Evolutionary conservation across 64 coral and sea anemone genomes (phyloP).

Genomic region (Acropora yongei): DNA sequence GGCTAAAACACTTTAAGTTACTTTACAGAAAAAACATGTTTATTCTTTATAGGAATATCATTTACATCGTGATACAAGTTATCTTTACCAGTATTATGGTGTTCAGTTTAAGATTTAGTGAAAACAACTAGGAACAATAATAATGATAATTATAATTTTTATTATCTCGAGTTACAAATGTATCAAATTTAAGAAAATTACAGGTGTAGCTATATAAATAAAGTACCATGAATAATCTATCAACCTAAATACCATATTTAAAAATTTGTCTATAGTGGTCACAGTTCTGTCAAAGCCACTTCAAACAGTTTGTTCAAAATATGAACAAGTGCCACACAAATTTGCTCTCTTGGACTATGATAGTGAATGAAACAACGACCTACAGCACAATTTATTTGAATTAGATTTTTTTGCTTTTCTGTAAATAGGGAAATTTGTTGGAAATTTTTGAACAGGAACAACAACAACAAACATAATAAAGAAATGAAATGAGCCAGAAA

Average conservation of each 20-base stretch:
- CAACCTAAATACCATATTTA: too few species aligned
- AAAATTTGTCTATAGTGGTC: too few species aligned
- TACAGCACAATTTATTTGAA: constrained; percentile 1
- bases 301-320: neutral
- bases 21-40: neutral
- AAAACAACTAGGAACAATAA: neutral
- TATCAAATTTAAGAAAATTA: too few species aligned
- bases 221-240: too few species aligned
- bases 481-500: neutral
- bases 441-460: too few species aligned
- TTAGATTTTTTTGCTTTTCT: neutral
- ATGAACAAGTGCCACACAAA: constrained; percentile 8
- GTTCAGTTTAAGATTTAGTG: neutral
- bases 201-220: too few species aligned
- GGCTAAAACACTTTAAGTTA: neutral
- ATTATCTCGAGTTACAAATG: too few species aligned
- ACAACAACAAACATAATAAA: too few species aligned
- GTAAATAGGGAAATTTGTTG: too few species aligned
- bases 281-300: neutral
- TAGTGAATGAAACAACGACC: neutral
- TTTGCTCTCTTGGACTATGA: neutral
- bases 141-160: too few species aligned
- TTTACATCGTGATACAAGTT: constrained; percentile 10
- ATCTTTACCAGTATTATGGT: constrained; percentile 7
- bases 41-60: constrained; percentile 15